Percentiles rank a stretch among this genome's conserved stretches.
phyloP scores from a whole-genome alignment of 2,888 invertebrate species.

The Ephialtes manifestator region DNA sequence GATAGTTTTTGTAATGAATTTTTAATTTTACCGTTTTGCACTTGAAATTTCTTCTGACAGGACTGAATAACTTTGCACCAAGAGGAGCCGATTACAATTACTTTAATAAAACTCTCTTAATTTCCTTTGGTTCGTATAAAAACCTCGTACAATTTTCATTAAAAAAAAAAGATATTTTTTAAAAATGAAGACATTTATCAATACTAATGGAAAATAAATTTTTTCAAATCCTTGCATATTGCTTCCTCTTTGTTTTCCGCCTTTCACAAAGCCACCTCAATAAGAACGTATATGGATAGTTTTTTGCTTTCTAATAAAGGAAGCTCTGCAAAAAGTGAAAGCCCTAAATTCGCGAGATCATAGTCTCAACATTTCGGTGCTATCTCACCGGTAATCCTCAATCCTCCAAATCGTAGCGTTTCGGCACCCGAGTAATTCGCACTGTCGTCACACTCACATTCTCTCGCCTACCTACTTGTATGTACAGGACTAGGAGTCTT shows the following conservation, averaged over 20 bases:
- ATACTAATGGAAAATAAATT: neutral
- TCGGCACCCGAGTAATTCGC: conserved; percentile 38
- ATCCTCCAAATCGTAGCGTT: conserved; percentile 40
- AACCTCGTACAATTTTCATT: too few relatives aligned
- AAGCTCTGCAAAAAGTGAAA: neutral
- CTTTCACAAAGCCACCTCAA: neutral
- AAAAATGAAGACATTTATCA: neutral
- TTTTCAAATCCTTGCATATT: neutral
- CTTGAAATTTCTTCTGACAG: too few relatives aligned
- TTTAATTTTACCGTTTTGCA: too few relatives aligned
- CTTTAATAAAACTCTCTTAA: too few relatives aligned
- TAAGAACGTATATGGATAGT: neutral
- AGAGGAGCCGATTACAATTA: too few relatives aligned
- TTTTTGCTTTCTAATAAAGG: neutral
- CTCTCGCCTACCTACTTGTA: conserved; percentile 72
- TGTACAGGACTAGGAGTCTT: conserved; percentile 80
- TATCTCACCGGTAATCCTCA: conserved; percentile 24
- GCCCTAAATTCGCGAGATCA: conserved; percentile 5
- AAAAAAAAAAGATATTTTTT: too few relatives aligned
- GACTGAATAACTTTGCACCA: too few relatives aligned
- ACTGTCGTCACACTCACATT: conserved; percentile 36
- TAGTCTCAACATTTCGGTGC: conserved; percentile 15
- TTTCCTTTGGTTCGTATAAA: too few relatives aligned
- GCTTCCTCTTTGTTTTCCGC: neutral
- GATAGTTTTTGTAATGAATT: too few relatives aligned